Evolutionary conservation across 2,888 invertebrate species (phyloP), one percentile per base, ranked within the genome.

Genomic region (Celastrina argiolus): DNA sequence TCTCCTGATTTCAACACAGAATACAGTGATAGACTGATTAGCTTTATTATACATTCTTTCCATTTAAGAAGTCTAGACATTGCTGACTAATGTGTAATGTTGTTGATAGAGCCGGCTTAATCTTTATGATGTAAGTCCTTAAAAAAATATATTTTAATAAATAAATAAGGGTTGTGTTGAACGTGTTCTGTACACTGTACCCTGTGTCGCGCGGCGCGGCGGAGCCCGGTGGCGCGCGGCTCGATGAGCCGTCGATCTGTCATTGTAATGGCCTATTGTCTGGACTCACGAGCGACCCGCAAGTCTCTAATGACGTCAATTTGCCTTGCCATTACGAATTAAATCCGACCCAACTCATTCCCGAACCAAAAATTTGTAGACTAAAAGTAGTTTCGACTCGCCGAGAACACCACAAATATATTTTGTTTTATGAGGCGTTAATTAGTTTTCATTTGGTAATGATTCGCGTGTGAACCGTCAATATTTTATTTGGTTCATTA

Each of bases 241-340:
- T 12, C 1, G 51, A 10, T 5, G 12, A 26, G 12, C 51, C 22
- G 14, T 12, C 51, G 22, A 26, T 51, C 51, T 51, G 51, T 51
- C 51, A 51, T 51, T 51, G 51, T 51, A 51, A 51, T 51, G 22
- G 51, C 51, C 51, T 51, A 51, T 26, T 51, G 51, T 51, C 22
- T 22, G 51, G 45, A 12, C 51, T 8, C 22, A 36, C 51, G 51
- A 51, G 22, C 22, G n/a, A 22, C 22, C 36, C 51, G 51, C 22
- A 16, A 51, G 26, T 10, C 22, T 22, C 51, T 51, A 22, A 51
- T 22, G 51, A 51, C 51, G 51, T 51, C 51, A 51, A 51, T 51
- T 51, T 26, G 22, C 10, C 22, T 12, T 5, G 51, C 12, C 51
- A 51, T 26, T 26, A 51, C 51, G 18, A 12, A 51, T 51, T 14